Evolutionary conservation across 2,113 vertebrate species (phyloP).

Genomic region (Eupsittula cactorum): DNA sequence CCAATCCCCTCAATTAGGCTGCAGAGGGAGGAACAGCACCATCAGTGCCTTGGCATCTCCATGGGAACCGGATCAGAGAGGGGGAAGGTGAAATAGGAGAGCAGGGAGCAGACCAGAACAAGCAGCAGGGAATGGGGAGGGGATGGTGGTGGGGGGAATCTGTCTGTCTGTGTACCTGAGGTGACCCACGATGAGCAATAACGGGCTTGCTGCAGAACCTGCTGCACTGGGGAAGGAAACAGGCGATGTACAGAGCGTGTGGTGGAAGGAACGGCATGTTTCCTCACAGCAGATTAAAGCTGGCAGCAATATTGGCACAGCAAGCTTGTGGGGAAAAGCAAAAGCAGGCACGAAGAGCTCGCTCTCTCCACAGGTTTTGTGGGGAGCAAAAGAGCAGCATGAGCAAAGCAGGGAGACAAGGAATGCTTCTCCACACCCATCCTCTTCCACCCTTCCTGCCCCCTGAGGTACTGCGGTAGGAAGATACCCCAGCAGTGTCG

Average conservation of each 20-base stretch:
- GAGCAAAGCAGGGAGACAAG: not conserved
- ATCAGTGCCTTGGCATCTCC: not conserved
- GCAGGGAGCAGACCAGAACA: not conserved
- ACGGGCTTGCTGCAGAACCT: not conserved
- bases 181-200: accelerated
- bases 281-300: not conserved
- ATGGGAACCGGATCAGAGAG: not conserved
- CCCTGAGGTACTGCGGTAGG: not conserved
- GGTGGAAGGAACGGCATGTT: accelerated
- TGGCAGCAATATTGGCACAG: not conserved
- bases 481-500: not conserved
- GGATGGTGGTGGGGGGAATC: accelerated
- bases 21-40: not conserved
- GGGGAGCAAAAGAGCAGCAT: not conserved
- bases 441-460: not conserved
- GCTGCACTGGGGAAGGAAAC: not conserved
- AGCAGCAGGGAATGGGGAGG: not conserved
- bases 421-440: not conserved
- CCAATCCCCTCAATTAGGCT: not conserved
- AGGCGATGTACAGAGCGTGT: not conserved
- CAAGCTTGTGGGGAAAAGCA: not conserved
- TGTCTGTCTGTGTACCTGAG: accelerated
- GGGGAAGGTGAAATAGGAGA: not conserved
- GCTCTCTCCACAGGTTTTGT: not conserved
- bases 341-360: not conserved